Evolutionary conservation across 2,113 vertebrate genomes (phyloP).

Genomic region (Platysteira castanea): DNA sequence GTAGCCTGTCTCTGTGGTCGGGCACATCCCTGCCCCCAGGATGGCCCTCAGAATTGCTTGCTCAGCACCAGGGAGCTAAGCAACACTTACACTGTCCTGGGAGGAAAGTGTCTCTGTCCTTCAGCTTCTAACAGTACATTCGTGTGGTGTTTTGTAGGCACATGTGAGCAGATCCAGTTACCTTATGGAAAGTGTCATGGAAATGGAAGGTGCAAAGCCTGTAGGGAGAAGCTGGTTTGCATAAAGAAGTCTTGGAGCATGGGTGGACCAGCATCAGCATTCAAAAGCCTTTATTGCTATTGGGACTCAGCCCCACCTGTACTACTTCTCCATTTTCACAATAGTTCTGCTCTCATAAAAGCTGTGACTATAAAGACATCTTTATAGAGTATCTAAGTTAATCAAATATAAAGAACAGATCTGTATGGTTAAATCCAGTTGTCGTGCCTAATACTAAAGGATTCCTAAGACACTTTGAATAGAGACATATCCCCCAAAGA

Average conservation of each 20-base stretch:
- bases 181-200: neutral
- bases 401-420: neutral
- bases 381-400: neutral
- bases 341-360: neutral
- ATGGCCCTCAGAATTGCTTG: neutral
- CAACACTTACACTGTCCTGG: fast-evolving
- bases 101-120: neutral
- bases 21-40: neutral
- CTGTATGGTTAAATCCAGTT: neutral
- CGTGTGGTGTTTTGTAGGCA: neutral
- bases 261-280: neutral
- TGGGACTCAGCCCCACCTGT: neutral
- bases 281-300: neutral
- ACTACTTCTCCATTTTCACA: neutral
- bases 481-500: neutral
- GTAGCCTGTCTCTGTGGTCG: neutral
- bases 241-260: neutral
- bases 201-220: neutral
- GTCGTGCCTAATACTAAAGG: neutral
- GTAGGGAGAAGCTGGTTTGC: neutral
- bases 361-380: neutral
- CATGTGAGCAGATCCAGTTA: neutral
- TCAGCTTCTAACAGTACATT: neutral
- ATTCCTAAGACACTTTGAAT: neutral
- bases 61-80: neutral